Conservation (phyloP, 1,140 invertebrate genomes). For the Leptestheria dahalacensis region DNA sequence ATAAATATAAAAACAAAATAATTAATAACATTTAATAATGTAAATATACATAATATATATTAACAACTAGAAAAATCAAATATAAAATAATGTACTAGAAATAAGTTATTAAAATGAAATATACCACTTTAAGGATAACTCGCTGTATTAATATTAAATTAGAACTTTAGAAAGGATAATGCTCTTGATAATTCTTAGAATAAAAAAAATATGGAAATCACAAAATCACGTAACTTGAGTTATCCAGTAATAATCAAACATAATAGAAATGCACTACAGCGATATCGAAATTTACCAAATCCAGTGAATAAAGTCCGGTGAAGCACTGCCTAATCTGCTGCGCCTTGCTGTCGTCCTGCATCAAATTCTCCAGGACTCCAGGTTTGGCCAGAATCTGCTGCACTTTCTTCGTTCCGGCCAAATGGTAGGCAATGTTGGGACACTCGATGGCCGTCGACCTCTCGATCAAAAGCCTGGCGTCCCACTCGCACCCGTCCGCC, state of each 20-base stretch:
- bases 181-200: too few relatives aligned
- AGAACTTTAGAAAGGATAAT: too few relatives aligned
- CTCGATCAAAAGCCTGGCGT: slow-evolving; percentile 68
- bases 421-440: slow-evolving; percentile 50
- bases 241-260: not conserved
- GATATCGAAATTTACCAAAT: slow-evolving; percentile 41
- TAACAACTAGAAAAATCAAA: too few relatives aligned
- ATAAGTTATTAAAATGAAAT: too few relatives aligned
- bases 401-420: slow-evolving; percentile 70
- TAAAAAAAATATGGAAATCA: slow-evolving; percentile 2
- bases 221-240: not conserved
- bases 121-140: too few relatives aligned
- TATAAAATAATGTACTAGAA: too few relatives aligned
- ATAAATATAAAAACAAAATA: too few relatives aligned
- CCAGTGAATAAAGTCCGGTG: slow-evolving; percentile 75
- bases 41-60: too few relatives aligned
- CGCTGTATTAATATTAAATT: too few relatives aligned
- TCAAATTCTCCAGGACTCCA: slow-evolving; percentile 54
- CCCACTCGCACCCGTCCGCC: slow-evolving; percentile 54
- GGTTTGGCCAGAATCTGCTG: slow-evolving; percentile 68
- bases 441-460: slow-evolving; percentile 81
- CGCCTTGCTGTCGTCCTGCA: slow-evolving; percentile 41
- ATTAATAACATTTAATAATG: too few relatives aligned
- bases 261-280: not conserved
- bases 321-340: slow-evolving; percentile 59